These are phyloP conservation scores for Phocides pigmalion DNA, from an alignment of 1,140 invertebrate genomes.

Conservation along the genomic window DNA sequence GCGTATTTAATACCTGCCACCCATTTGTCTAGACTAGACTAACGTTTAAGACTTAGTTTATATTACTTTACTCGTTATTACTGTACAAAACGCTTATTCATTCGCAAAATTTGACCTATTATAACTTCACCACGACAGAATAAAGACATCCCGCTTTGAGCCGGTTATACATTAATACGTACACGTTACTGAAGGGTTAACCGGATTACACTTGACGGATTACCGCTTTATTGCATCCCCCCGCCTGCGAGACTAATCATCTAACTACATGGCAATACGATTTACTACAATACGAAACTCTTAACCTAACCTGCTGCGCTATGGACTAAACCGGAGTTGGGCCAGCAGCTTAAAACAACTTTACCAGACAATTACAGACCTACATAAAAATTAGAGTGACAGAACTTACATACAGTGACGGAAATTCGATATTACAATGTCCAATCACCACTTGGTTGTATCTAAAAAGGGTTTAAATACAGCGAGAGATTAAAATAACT, in stretches of 20 bases:
- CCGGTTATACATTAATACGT: slow-evolving; percentile 69
- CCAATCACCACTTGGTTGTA: slow-evolving; percentile 12
- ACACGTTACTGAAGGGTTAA: slow-evolving; percentile 77
- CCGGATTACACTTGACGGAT: slow-evolving; percentile 59
- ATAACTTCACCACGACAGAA: slow-evolving; percentile 54
- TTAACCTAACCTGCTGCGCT: slow-evolving; percentile 74
- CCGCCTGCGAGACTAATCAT: slow-evolving; percentile 76
- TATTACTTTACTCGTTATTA: slow-evolving; percentile 68
- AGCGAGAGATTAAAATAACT: too few species aligned
- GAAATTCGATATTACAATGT: slow-evolving; percentile 25
- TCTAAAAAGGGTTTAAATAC: too few species aligned
- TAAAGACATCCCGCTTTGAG: slow-evolving; percentile 64
- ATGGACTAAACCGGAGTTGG: slow-evolving; percentile 67
- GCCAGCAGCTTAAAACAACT: slow-evolving; percentile 54
- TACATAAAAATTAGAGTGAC: slow-evolving; percentile 63
- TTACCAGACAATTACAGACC: slow-evolving; percentile 68
- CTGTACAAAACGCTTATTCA: slow-evolving; percentile 81
- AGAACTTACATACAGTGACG: slow-evolving; percentile 42
- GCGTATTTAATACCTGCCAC: slow-evolving; percentile 48
- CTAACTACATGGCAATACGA: slow-evolving; percentile 79
- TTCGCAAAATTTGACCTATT: slow-evolving; percentile 78
- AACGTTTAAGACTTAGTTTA: slow-evolving; percentile 68
- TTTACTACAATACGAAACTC: slow-evolving; percentile 73
- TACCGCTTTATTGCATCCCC: slow-evolving; percentile 70
- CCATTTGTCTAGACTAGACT: slow-evolving; percentile 70